A percentile compares a stretch with the other conserved stretches of the same genome.
phyloP scores from a whole-genome alignment of 64 coral and sea anemone genomes.

The Montipora cactus region DNA sequence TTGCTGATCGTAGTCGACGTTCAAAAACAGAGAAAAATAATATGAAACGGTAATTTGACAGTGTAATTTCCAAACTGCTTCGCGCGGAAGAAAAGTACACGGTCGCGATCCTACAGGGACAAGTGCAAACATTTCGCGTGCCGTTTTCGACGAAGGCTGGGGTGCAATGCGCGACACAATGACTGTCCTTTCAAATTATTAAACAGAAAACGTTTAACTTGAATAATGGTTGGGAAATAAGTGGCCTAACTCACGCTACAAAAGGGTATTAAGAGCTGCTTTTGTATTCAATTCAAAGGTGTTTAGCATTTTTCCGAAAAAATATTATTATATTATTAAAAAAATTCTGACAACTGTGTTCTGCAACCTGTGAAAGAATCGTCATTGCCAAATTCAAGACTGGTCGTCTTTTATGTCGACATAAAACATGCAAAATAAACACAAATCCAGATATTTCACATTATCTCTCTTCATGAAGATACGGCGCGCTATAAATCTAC shows the following conservation, averaged over 20 bases:
- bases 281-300: background rate
- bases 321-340: too few species aligned
- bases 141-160: background rate
- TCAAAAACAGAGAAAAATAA: background rate
- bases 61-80: background rate
- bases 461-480: conserved; percentile 13
- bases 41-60: background rate
- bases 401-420: background rate
- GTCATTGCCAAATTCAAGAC: background rate
- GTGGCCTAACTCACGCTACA: background rate
- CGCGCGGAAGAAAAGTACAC: background rate
- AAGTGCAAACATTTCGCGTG: background rate
- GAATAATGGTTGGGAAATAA: conserved; percentile 4
- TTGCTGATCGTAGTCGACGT: background rate
- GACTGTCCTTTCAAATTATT: conserved; percentile 17
- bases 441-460: conserved; percentile 5
- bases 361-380: background rate
- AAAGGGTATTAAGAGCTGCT: background rate
- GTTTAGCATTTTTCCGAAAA: background rate
- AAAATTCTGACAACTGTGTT: too few species aligned
- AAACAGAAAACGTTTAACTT: background rate
- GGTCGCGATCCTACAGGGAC: background rate
- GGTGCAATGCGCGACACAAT: conserved; percentile 34
- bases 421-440: background rate
- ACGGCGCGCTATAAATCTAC: conserved; percentile 5